Evolutionary conservation across 2,113 vertebrate genomes (phyloP).

Genomic region (Caranx ignobilis): DNA sequence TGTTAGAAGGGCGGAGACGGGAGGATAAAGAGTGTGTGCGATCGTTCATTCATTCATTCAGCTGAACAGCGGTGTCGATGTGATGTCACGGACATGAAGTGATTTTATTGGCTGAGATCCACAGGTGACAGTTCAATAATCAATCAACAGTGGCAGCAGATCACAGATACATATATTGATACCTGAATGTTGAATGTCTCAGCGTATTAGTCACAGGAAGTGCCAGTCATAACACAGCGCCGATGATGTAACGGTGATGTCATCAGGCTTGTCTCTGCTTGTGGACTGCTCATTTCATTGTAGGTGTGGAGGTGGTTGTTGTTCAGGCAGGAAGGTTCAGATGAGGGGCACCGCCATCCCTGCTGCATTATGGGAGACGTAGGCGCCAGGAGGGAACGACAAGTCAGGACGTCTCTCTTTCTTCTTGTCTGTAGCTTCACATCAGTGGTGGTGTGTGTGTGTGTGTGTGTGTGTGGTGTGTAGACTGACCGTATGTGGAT

Average conservation of each 20-base stretch:
- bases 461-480: not conserved
- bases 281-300: not conserved
- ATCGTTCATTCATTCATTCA: constrained; percentile 3
- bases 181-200: too few relatives aligned
- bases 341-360: too few relatives aligned
- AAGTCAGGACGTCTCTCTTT: too few relatives aligned
- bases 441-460: not conserved
- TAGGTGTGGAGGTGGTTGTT: not conserved
- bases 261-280: too few relatives aligned
- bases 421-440: not conserved
- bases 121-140: not conserved
- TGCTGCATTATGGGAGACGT: too few relatives aligned
- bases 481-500: not conserved
- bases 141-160: too few relatives aligned
- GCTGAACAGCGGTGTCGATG: not conserved
- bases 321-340: too few relatives aligned
- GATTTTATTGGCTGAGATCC: constrained; percentile 21
- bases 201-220: too few relatives aligned
- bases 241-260: too few relatives aligned
- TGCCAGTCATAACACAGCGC: not conserved
- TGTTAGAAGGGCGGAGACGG: not conserved
- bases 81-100: constrained; percentile 12
- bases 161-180: too few relatives aligned
- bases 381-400: too few relatives aligned
- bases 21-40: not conserved